A percentile compares a stretch with the other conserved stretches of the same genome.
Evolutionary conservation across 2,797 vertebrate genomes (phyloP).

Genomic region (Psittacula derbiana): DNA sequence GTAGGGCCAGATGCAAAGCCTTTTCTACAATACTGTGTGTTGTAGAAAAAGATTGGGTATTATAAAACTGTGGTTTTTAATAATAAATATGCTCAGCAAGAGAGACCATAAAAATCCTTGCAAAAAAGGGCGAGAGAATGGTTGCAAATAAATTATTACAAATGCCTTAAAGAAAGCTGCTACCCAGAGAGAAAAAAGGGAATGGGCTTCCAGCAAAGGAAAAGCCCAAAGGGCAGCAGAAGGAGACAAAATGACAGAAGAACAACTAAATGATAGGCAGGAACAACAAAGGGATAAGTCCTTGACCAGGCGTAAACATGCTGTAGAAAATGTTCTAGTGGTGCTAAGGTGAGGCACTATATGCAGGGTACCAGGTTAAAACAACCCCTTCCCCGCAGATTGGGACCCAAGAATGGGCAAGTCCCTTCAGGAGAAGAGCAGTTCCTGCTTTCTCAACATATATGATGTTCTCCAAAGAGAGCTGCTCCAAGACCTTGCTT

Average conservation of each 20-base stretch:
- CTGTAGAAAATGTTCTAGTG: not conserved
- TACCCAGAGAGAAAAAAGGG: not conserved
- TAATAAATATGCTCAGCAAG: not conserved
- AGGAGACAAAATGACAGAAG: not conserved
- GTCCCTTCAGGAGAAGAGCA: not conserved
- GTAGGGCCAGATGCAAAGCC: not conserved
- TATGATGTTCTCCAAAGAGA: not conserved
- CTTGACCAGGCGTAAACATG: fast-evolving
- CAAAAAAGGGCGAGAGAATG: not conserved
- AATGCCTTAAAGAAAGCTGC: not conserved
- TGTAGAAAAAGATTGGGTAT: not conserved
- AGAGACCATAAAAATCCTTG: not conserved
- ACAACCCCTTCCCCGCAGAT: not conserved
- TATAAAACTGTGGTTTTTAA: not conserved
- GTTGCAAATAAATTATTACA: not conserved
- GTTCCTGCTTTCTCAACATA: not conserved
- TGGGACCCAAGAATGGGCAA: not conserved
- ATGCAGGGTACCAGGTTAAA: not conserved
- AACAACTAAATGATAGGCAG: not conserved
- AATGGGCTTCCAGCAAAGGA: not conserved
- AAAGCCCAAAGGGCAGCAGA: not conserved
- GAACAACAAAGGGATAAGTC: not conserved
- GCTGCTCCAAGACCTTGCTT: not conserved
- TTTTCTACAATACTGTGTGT: not conserved
- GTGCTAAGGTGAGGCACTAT: not conserved